Conservation (phyloP, 2,888 invertebrate species). For the Diloba caeruleocephala region DNA sequence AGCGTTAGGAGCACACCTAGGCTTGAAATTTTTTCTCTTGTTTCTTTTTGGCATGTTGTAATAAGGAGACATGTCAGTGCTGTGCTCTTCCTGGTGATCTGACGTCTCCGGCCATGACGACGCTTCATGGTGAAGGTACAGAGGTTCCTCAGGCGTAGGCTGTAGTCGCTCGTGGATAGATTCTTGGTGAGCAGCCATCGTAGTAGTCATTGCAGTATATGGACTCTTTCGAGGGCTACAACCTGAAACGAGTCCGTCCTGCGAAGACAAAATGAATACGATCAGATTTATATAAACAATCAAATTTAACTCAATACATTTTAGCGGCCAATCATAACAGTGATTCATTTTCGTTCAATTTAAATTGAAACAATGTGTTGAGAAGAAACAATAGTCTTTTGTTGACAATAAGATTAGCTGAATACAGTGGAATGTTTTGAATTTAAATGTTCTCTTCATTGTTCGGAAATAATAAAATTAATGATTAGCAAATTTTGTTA, state of each 20-base stretch:
- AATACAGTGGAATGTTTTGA: slow-evolving; percentile 87
- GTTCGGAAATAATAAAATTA: slow-evolving; percentile 78
- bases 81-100: slow-evolving; percentile 80
- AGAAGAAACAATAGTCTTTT: slow-evolving; percentile 86
- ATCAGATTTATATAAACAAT: slow-evolving; percentile 77
- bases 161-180: slow-evolving; percentile 87
- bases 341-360: slow-evolving; percentile 83
- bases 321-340: slow-evolving; percentile 85
- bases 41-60: slow-evolving; percentile 91
- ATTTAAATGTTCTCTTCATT: slow-evolving; percentile 84
- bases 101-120: slow-evolving; percentile 85
- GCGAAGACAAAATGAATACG: slow-evolving; percentile 53
- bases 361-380: slow-evolving; percentile 86
- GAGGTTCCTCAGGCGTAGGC: slow-evolving; percentile 80
- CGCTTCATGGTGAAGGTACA: slow-evolving; percentile 85
- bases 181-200: slow-evolving; percentile 89
- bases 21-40: slow-evolving; percentile 94
- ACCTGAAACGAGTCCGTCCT: slow-evolving; percentile 82
- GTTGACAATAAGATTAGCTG: slow-evolving; percentile 87
- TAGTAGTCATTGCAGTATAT: slow-evolving; percentile 88
- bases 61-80: slow-evolving; percentile 80
- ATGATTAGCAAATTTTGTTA: slow-evolving; percentile 61
- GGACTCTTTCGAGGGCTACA: slow-evolving; percentile 75
- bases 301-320: slow-evolving; percentile 85
- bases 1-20: slow-evolving; percentile 91